Conservation (phyloP, 2,113 vertebrate species). For the Callocephalon fimbriatum region DNA sequence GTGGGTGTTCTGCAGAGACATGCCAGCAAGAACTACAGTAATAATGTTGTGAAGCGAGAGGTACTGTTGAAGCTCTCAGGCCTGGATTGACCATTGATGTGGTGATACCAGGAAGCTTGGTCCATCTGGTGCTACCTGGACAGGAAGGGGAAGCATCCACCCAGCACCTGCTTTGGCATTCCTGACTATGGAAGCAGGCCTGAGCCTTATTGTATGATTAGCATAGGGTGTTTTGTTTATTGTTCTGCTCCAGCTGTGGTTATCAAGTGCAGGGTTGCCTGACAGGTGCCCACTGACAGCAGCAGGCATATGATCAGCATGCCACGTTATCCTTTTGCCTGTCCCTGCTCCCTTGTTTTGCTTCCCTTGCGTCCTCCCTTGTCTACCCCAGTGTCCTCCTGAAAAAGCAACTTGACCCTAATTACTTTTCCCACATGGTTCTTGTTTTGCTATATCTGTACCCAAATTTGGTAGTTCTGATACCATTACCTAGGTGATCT, state of each 20-base stretch:
- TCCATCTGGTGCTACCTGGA: not conserved
- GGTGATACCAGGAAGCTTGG: not conserved
- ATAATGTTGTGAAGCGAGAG: not conserved
- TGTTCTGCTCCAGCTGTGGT: not conserved
- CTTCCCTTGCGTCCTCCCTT: not conserved
- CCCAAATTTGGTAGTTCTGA: not conserved
- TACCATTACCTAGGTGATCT: not conserved
- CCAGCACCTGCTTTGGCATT: not conserved
- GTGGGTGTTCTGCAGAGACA: not conserved
- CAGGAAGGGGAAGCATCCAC: not conserved
- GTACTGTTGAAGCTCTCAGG: not conserved
- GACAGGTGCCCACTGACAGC: not conserved
- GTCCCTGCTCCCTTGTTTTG: not conserved
- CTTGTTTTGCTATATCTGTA: not conserved
- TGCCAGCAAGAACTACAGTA: not conserved
- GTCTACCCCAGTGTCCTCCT: not conserved
- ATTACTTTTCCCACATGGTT: not conserved
- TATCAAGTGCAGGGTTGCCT: not conserved
- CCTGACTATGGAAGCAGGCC: not conserved
- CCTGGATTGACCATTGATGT: fast-evolving
- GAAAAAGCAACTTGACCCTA: not conserved
- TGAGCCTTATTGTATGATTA: not conserved
- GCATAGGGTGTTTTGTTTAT: not conserved
- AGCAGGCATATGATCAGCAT: not conserved
- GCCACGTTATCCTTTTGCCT: not conserved